A percentile compares a stretch with the other conserved stretches of the same genome.
phyloP scores from a whole-genome alignment of 2,797 vertebrate genomes.

The Bovichtus variegatus region DNA sequence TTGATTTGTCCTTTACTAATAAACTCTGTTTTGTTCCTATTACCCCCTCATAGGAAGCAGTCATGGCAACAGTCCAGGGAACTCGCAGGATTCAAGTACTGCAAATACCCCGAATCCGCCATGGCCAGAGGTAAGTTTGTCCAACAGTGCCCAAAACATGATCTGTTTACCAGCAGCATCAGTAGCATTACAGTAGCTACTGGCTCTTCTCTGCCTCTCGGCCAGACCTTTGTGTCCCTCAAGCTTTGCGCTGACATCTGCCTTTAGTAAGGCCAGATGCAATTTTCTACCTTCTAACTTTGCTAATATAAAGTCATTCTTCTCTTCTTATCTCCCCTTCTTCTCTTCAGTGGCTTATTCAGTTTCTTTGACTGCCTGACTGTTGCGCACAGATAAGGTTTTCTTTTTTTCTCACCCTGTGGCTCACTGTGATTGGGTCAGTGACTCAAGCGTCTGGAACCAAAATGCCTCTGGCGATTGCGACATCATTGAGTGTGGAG shows the following conservation, averaged over 20 bases:
- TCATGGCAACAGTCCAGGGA: slow-evolving; percentile 80
- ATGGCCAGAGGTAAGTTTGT: slow-evolving; percentile 79
- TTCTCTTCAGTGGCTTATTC: neutral
- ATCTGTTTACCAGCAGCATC: too few species aligned
- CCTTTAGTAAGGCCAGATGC: neutral
- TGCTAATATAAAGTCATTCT: neutral
- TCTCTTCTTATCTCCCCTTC: neutral
- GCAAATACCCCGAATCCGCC: slow-evolving; percentile 79
- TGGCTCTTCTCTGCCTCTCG: too few species aligned
- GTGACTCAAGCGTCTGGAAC: slow-evolving; percentile 82
- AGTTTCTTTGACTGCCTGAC: slow-evolving; percentile 75
- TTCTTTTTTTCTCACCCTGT: slow-evolving; percentile 75
- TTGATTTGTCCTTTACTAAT: neutral
- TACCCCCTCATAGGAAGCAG: slow-evolving; percentile 80
- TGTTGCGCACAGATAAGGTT: slow-evolving; percentile 86
- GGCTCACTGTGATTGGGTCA: slow-evolving; percentile 79
- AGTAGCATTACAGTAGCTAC: too few species aligned
- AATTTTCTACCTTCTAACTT: neutral
- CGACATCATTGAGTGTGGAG: slow-evolving; percentile 87
- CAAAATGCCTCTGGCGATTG: slow-evolving; percentile 84
- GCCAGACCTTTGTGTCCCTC: too few species aligned
- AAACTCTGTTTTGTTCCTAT: neutral
- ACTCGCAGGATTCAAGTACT: slow-evolving; percentile 79
- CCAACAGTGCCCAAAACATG: too few species aligned
- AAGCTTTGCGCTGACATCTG: neutral